Evolutionary conservation across 2,113 vertebrate species (phyloP), one percentile per base, ranked within the genome.

Genomic region (Motacilla tschutschensis): DNA sequence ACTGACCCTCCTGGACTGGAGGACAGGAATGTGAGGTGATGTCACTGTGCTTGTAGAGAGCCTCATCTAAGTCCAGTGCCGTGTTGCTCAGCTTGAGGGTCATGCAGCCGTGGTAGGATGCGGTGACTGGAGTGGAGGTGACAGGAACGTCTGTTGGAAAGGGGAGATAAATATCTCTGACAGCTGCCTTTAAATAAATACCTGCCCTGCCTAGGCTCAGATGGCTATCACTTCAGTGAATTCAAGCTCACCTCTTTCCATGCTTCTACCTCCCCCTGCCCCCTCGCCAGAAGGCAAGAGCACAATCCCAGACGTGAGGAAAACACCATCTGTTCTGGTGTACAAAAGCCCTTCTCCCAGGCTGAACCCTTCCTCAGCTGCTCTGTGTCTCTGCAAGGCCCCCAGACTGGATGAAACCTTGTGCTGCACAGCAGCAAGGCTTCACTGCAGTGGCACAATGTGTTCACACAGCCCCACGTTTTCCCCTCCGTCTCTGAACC

Each of bases 21-120:
- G 99, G 99, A 91, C 99, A 99, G 94, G 99, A 98, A 93, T 99
- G 98, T 18, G 99, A 98, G 77, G 97, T 98, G 95, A 99, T 98
- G 93, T 99, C 98, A 9, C 95, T 98, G 96, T 99, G 98, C 90
- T 99, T 99, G 93, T 98, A 96, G 54, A 96, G 60, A 57, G 99
- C 98, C 38, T 98, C 97, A 8, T 99, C 99, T 85, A 99, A 95
- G 91, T 99, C 99, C 95, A 99, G 85, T 12, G 74, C 28, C 25
- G 77, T 94, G 66, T 93, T 90, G 41, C 97, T 98, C 60, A 99
- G 93, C 58, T 91, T 95, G 82, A 99, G 86, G 2, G 98, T 98
- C 98, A 99, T 98, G 83, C 99, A 99, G 93, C 99, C 99, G 0
- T 96, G 98, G 96, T 98, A 99, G 97, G 97, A 97, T 0, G 98